Evolutionary conservation across 2,113 vertebrate genomes (phyloP).

Genomic region (Podarcis muralis): DNA sequence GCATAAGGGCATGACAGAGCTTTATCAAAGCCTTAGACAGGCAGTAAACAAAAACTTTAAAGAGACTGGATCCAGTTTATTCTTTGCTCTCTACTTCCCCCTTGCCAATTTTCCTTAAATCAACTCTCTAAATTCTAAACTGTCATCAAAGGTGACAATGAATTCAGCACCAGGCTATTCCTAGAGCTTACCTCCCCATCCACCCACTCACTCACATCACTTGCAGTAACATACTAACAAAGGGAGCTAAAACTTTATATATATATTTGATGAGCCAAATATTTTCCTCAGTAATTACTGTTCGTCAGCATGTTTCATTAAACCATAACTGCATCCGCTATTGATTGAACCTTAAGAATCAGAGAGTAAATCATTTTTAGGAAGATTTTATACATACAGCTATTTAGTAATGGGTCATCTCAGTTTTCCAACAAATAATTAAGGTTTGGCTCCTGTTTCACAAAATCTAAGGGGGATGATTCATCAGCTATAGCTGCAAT

Average conservation of each 20-base stretch:
- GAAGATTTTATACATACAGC: constrained; percentile 46
- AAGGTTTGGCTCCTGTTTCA: constrained; percentile 59
- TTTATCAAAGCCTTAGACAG: constrained; percentile 83
- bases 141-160: constrained; percentile 4
- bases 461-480: constrained; percentile 67
- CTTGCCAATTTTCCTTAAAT: constrained; percentile 47
- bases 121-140: constrained; percentile 51
- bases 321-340: constrained; percentile 52
- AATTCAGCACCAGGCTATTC: background rate
- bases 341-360: constrained; percentile 44
- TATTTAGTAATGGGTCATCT: constrained; percentile 42
- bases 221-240: constrained; percentile 8
- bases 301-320: constrained; percentile 53
- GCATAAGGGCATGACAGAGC: constrained; percentile 87
- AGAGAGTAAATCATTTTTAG: constrained; percentile 27
- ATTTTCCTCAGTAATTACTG: constrained; percentile 38
- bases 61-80: constrained; percentile 57
- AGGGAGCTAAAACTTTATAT: constrained; percentile 38
- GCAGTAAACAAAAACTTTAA: constrained; percentile 79
- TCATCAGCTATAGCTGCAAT: constrained; percentile 63
- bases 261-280: constrained; percentile 31
- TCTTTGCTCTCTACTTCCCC: constrained; percentile 39
- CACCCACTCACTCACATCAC: background rate
- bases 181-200: constrained; percentile 18
- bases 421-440: constrained; percentile 54